Evolutionary conservation across 2,888 invertebrate genomes (phyloP), one percentile per base, ranked within the genome.

Genomic region (Eristalinus sepulchralis): DNA sequence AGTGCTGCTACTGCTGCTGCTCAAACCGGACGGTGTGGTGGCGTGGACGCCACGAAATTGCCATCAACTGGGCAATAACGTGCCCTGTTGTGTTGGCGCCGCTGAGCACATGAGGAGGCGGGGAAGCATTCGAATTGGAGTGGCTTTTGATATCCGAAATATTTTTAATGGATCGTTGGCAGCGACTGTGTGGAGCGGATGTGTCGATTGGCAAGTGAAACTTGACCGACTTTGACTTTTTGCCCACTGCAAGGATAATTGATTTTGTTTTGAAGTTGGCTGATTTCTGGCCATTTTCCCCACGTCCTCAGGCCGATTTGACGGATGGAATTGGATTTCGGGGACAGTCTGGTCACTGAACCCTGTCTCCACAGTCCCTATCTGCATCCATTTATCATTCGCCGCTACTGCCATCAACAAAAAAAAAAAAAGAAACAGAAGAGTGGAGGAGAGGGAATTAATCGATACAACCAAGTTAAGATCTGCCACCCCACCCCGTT

Each of bases 11-110:
- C 36, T 77, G 8, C 17, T 47, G 39, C 36, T 36, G 36, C 36
- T 36, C 36, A 1, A 36, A 2, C 36, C 39, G 13, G 39, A 39
- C 39, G n/a, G n/a, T 82, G 39, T 39, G 39, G 39, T 39, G 39
- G 39, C 78, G 17, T 78, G 47, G 8, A 17, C 63, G 68, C 71
- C 77, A 72, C 72, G 57, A 63, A 78, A 78, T 75, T 83, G 70
- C 73, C 67, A 62, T 13, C 39, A 70, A 64, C 22, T 57, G n/a
- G 67, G n/a, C 39, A 13, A n/a, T 47, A n/a, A 17, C 17, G 17
- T 17, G n/a, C 47, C n/a, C 47, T 47, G n/a, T 17, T 47, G n/a
- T 47, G 47, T 47, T 47, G 47, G 17, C 8, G n/a, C 17, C 8
- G 47, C 6, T 24, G 22, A 27, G 55, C n/a, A 13, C 59, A 22